Evolutionary conservation across 2,113 vertebrate genomes (phyloP).

Genomic region (Gasterosteus nipponicus): DNA sequence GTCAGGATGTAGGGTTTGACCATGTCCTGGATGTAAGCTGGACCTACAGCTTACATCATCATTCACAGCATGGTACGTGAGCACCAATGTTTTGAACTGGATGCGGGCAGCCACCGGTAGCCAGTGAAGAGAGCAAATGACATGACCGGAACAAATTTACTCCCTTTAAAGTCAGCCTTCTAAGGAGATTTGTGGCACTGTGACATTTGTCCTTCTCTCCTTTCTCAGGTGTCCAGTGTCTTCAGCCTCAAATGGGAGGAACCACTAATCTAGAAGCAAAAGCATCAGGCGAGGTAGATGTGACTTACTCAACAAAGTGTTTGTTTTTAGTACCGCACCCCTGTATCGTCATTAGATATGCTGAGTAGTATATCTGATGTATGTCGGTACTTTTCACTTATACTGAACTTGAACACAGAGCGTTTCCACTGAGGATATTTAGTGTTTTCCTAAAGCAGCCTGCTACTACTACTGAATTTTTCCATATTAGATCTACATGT

Average conservation of each 20-base stretch:
- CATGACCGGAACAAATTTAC: neutral
- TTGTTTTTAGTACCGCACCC: neutral
- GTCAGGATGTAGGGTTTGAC: no score
- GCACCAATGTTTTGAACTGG: no score
- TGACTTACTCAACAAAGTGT: neutral
- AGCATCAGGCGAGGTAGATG: constrained; percentile 46
- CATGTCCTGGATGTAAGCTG: no score
- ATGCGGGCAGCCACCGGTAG: no score
- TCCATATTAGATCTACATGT: neutral
- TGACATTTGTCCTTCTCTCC: neutral
- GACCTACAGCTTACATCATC: no score
- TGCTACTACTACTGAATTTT: neutral
- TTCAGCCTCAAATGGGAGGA: constrained; percentile 28
- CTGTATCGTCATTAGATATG: neutral
- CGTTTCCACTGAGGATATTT: neutral
- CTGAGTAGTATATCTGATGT: no score
- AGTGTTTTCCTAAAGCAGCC: neutral
- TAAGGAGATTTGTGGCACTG: neutral
- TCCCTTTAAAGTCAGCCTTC: neutral
- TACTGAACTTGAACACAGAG: neutral
- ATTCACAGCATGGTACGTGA: no score
- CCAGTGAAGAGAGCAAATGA: neutral
- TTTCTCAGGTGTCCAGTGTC: constrained; percentile 36
- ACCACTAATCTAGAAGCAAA: constrained; percentile 15
- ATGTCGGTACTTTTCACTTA: neutral